A percentile compares a stretch with the other conserved stretches of the same genome.
These are phyloP conservation scores for Dolichomitus sp. DNA, from an alignment of 2,888 invertebrate genomes.

Conservation along the genomic window DNA sequence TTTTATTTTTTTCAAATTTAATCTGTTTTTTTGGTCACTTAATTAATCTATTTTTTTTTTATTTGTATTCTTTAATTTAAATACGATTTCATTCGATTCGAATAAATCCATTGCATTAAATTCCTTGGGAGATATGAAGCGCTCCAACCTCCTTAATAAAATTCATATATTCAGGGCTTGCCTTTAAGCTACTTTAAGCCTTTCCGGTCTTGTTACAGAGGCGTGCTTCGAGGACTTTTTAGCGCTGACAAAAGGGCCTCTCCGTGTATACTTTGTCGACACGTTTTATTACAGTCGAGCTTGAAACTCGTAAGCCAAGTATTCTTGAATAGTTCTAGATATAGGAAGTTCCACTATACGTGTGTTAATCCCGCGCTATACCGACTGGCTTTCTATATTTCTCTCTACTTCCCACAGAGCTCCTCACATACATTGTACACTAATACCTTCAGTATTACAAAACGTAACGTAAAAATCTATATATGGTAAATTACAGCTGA, in stretches of 20 bases:
- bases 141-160: not conserved
- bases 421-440: not conserved
- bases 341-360: not conserved
- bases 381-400: slow-evolving; percentile 4
- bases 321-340: not conserved
- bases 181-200: not conserved
- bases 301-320: slow-evolving; percentile 8
- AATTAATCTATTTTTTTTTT: too few relatives aligned
- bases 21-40: too few relatives aligned
- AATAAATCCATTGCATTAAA: too few relatives aligned
- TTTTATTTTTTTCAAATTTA: too few relatives aligned
- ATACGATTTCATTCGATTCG: too few relatives aligned
- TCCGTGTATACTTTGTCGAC: not conserved
- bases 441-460: not conserved
- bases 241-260: slow-evolving; percentile 8
- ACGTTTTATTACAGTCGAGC: not conserved
- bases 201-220: not conserved
- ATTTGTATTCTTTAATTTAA: too few relatives aligned
- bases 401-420: not conserved
- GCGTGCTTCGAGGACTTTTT: not conserved
- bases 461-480: not conserved
- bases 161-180: not conserved
- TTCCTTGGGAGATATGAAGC: too few relatives aligned
- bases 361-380: not conserved
- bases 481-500: not conserved